A percentile compares a stretch with the other conserved stretches of the same genome.
Conservation (phyloP, 2,797 vertebrate genomes). For the Sebastes baramenuke region DNA sequence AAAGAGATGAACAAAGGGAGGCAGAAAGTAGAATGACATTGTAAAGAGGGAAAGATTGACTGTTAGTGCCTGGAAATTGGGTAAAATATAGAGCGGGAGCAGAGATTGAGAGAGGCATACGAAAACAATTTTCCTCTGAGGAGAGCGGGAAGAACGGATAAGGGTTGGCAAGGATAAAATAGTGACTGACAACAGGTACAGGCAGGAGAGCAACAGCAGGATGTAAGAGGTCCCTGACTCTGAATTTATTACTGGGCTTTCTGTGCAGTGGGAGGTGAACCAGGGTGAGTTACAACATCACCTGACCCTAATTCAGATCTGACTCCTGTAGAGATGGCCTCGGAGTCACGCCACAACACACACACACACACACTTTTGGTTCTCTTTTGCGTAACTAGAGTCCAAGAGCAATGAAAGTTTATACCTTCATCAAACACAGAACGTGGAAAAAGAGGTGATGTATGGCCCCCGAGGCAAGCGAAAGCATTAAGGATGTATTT, state of each 20-base stretch:
- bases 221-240: constrained; percentile 47
- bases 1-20: constrained; percentile 43
- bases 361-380: constrained; percentile 9
- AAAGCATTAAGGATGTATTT: constrained; percentile 61
- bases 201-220: constrained; percentile 10
- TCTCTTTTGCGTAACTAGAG: constrained; percentile 8
- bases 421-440: constrained; percentile 39
- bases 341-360: constrained; percentile 4
- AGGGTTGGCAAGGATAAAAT: constrained; percentile 34
- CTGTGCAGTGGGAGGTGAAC: constrained; percentile 38
- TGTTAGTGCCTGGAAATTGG: constrained; percentile 30
- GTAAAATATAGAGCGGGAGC: constrained; percentile 33
- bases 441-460: constrained; percentile 34
- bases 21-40: constrained; percentile 36
- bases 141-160: constrained; percentile 28
- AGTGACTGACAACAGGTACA: constrained; percentile 32
- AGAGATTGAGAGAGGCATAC: constrained; percentile 7
- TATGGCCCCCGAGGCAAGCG: constrained; percentile 28
- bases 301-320: constrained; percentile 34
- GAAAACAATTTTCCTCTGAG: constrained; percentile 26
- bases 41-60: constrained; percentile 41
- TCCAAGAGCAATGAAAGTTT: constrained; percentile 44
- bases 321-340: constrained; percentile 42
- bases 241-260: constrained; percentile 62
- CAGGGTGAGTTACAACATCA: constrained; percentile 46